phyloP scores from a whole-genome alignment of 2,888 invertebrate genomes.

The Protodeltote pygarga region DNA sequence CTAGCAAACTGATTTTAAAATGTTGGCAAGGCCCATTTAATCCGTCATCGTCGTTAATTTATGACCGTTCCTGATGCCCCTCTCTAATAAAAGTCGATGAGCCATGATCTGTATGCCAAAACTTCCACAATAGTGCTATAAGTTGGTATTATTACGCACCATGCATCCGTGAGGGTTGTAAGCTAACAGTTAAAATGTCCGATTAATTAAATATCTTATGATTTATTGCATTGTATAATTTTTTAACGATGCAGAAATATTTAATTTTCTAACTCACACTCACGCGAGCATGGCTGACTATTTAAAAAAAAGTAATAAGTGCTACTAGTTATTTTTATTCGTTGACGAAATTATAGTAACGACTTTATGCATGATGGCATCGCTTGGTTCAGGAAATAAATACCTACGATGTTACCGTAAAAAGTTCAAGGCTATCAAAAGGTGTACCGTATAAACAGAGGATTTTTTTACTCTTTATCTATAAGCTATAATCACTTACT shows the following conservation, averaged over 20 bases:
- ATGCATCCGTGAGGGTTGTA: constrained; percentile 54
- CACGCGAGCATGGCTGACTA: too few species aligned
- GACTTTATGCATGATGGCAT: too few species aligned
- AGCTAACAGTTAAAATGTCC: constrained; percentile 48
- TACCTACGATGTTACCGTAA: too few species aligned
- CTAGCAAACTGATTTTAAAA: constrained; percentile 71
- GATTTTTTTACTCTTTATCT: too few species aligned
- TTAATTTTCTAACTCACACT: constrained; percentile 9
- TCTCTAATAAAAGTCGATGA: constrained; percentile 81
- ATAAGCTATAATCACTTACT: too few species aligned
- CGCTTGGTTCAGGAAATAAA: too few species aligned
- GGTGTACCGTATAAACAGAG: too few species aligned
- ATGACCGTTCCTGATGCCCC: constrained; percentile 67
- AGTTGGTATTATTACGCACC: constrained; percentile 65
- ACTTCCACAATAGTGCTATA: constrained; percentile 77
- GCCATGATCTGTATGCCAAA: constrained; percentile 81
- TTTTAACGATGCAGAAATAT: constrained; percentile 20
- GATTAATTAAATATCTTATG: constrained; percentile 47
- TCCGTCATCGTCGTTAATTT: constrained; percentile 79
- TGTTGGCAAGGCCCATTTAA: constrained; percentile 75
- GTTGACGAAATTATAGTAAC: too few species aligned
- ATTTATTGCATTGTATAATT: constrained; percentile 39
- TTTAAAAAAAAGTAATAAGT: too few species aligned
- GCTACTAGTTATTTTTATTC: too few species aligned
- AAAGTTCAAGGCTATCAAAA: too few species aligned